A percentile compares a stretch with the other conserved stretches of the same genome.
These are phyloP conservation scores for Barbus barbus DNA, from an alignment of 2,113 vertebrate species.

Conservation along the genomic window DNA sequence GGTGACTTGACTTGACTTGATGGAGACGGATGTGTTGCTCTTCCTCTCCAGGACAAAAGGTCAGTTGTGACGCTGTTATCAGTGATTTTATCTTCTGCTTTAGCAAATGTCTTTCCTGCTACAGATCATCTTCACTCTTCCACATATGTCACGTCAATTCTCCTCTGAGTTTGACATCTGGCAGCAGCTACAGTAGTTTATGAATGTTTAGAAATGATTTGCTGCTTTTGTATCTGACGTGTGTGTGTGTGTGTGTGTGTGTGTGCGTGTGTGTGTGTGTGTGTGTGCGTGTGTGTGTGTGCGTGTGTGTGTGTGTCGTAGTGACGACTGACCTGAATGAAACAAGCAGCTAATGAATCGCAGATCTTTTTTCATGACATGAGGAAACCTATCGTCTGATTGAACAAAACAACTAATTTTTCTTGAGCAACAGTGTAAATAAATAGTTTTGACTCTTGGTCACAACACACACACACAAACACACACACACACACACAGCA, in stretches of 20 bases:
- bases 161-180: background rate
- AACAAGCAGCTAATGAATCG: background rate
- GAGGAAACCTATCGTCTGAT: background rate
- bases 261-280: too few relatives aligned
- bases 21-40: background rate
- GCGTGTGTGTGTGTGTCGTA: background rate
- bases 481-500: background rate
- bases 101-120: constrained; percentile 10
- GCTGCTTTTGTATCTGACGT: too few relatives aligned
- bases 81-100: constrained; percentile 7
- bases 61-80: background rate
- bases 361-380: background rate
- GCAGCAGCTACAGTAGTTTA: background rate
- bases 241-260: too few relatives aligned
- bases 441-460: too few relatives aligned
- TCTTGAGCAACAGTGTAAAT: background rate
- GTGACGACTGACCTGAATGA: background rate
- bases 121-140: background rate
- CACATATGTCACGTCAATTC: background rate
- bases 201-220: background rate
- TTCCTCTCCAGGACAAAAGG: constrained; percentile 15
- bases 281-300: background rate
- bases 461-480: background rate
- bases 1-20: too few relatives aligned
- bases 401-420: background rate